Evolutionary conservation across 1,140 invertebrate genomes (phyloP).

Genomic region (Danaus melanippus): DNA sequence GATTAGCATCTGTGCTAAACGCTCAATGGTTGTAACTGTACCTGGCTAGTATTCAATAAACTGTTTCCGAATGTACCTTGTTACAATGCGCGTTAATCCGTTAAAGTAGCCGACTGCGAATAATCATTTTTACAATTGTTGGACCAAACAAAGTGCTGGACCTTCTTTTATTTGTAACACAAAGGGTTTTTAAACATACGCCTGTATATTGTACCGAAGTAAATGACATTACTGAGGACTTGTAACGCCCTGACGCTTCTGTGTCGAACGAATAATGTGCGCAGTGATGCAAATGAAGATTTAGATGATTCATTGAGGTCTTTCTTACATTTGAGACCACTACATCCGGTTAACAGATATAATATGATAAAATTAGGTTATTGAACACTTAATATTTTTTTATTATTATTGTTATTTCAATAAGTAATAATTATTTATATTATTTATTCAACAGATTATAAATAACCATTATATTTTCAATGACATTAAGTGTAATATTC

Average conservation of each 20-base stretch:
- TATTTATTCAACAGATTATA: too few species aligned
- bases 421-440: too few species aligned
- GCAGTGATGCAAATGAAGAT: slow-evolving; percentile 55
- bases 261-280: slow-evolving; percentile 36
- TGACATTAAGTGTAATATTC: too few species aligned
- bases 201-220: slow-evolving; percentile 35
- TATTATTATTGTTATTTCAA: too few species aligned
- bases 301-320: slow-evolving; percentile 43
- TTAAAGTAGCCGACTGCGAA: slow-evolving; percentile 62
- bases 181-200: slow-evolving; percentile 48
- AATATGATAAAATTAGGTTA: too few species aligned
- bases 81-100: slow-evolving; percentile 40
- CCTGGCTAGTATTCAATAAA: slow-evolving; percentile 46
- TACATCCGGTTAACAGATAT: slow-evolving; percentile 28
- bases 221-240: slow-evolving; percentile 52
- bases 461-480: too few species aligned
- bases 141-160: slow-evolving; percentile 47
- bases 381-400: slow-evolving; percentile 5
- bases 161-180: slow-evolving; percentile 40
- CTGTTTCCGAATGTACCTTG: slow-evolving; percentile 35
- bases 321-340: slow-evolving; percentile 31
- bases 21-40: slow-evolving; percentile 64
- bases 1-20: slow-evolving; percentile 54
- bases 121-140: slow-evolving; percentile 55
- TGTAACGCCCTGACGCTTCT: slow-evolving; percentile 53